Conservation (phyloP, 2,797 vertebrate genomes). For the Psittacula derbiana region DNA sequence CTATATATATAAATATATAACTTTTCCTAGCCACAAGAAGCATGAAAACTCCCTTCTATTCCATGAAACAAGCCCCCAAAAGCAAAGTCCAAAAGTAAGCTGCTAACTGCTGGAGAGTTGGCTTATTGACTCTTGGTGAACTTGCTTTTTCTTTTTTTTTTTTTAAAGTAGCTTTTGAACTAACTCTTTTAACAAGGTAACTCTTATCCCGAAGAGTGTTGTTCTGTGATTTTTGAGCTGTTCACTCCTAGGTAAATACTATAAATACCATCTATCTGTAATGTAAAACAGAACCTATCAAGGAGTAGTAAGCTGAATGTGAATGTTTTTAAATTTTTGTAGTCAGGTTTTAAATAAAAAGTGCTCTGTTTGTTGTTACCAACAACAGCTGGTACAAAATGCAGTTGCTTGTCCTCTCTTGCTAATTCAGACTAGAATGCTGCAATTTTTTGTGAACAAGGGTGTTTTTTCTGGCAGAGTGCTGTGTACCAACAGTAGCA, state of each 20-base stretch:
- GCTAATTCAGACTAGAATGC: conserved; percentile 23
- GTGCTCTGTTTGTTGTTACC: conserved; percentile 15
- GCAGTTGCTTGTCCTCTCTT: neutral
- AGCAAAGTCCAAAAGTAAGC: neutral
- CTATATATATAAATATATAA: neutral
- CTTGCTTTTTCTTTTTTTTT: neutral
- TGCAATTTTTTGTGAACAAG: neutral
- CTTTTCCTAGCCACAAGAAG: neutral
- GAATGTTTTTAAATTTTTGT: neutral
- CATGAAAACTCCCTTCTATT: fast-evolving
- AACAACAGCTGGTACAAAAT: neutral
- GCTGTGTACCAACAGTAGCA: neutral
- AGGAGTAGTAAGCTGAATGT: neutral
- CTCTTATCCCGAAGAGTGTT: neutral
- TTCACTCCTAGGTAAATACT: neutral
- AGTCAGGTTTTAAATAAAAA: neutral
- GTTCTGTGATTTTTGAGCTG: neutral
- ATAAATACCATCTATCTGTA: neutral
- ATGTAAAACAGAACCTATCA: neutral
- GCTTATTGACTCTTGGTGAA: neutral
- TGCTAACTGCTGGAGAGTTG: neutral
- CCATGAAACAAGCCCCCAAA: neutral
- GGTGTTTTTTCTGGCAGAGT: conserved; percentile 5
- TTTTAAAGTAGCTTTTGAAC: neutral
- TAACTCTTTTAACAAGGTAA: neutral